These are phyloP conservation scores for Sakesphorus luctuosus DNA, from an alignment of 2,113 vertebrate species.

Conservation along the genomic window DNA sequence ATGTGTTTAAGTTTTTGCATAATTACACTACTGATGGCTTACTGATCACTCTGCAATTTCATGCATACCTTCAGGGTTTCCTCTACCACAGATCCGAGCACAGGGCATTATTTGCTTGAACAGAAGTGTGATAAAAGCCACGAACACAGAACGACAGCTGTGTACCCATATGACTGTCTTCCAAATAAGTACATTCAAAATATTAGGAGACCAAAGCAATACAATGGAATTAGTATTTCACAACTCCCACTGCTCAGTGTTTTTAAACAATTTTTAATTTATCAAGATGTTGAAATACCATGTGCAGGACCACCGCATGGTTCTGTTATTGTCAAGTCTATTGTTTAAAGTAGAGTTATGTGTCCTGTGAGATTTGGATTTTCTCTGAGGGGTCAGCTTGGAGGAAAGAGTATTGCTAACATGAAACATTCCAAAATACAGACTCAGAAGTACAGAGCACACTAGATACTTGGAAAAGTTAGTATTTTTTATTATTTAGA, in stretches of 20 bases:
- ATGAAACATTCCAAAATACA: not conserved
- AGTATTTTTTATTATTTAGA: not conserved
- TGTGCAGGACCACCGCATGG: not conserved
- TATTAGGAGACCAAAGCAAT: not conserved
- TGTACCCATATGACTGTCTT: not conserved
- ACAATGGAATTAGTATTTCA: not conserved
- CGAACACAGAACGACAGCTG: not conserved
- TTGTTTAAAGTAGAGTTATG: not conserved
- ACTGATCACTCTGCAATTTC: not conserved
- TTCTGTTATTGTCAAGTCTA: not conserved
- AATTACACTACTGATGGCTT: not conserved
- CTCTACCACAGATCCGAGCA: not conserved
- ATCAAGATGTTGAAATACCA: not conserved
- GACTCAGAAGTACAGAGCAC: not conserved
- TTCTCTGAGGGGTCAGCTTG: not conserved
- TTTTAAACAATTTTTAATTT: not conserved
- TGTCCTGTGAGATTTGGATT: not conserved
- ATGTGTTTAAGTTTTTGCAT: not conserved
- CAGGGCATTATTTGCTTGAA: not conserved
- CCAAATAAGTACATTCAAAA: not conserved
- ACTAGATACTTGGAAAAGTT: not conserved
- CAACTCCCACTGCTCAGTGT: not conserved
- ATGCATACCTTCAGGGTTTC: not conserved
- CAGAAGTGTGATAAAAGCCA: not conserved
- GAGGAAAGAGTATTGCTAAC: not conserved